Evolutionary conservation across 2,113 vertebrate species (phyloP).

Genomic region (Dicentrarchus labrax): DNA sequence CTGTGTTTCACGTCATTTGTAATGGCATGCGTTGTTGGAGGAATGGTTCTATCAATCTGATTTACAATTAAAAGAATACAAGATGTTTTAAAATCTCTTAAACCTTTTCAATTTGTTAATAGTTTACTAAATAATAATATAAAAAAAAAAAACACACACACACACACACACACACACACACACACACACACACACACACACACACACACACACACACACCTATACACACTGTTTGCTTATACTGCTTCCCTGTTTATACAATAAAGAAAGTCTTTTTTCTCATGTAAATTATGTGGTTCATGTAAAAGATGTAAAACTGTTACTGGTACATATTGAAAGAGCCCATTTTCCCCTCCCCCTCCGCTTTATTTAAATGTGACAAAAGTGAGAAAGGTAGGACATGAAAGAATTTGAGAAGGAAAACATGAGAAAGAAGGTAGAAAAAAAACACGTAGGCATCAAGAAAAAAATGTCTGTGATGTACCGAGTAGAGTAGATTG

Average conservation of each 20-base stretch:
- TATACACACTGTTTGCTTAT: not conserved
- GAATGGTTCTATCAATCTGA: not conserved
- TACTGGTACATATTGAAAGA: conserved; percentile 1
- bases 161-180: not conserved
- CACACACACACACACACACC: not conserved
- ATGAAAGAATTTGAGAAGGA: not conserved
- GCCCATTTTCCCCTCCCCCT: not conserved
- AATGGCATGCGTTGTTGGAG: not conserved
- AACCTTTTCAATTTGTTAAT: not conserved
- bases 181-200: not conserved
- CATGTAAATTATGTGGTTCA: not conserved
- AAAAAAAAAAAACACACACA: not conserved
- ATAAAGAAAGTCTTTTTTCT: not conserved
- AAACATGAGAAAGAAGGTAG: not conserved
- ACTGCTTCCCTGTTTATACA: not conserved
- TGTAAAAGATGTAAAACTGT: not conserved
- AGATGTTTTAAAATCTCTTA: not conserved
- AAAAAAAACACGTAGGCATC: not conserved
- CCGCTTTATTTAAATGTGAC: not conserved
- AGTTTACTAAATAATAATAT: not conserved
- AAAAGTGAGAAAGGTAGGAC: not conserved
- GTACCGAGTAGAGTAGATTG: not conserved
- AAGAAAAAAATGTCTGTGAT: not conserved
- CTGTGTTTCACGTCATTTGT: not conserved
- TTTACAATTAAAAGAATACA: not conserved